These are phyloP conservation scores for Tetheella fluctuosa DNA, from an alignment of 2,888 invertebrate genomes.

Conservation along the genomic window DNA sequence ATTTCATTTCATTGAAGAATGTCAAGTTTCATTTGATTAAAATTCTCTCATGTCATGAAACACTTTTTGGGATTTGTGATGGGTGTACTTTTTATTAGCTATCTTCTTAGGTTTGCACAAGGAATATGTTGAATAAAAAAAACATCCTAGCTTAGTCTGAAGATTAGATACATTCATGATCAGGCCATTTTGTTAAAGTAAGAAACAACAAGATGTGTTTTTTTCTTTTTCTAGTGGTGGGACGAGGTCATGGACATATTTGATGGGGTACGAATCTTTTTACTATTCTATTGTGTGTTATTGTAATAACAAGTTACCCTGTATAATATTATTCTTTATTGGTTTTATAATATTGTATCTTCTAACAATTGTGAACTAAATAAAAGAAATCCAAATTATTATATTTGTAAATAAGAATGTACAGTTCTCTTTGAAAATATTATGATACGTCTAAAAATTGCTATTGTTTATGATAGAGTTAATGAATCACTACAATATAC, in stretches of 20 bases:
- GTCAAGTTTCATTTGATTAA: background rate
- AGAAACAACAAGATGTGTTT: constrained; percentile 67
- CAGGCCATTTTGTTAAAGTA: constrained; percentile 29
- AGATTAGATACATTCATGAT: no score
- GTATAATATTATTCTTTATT: background rate
- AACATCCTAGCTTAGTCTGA: no score
- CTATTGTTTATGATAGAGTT: background rate
- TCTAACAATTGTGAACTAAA: background rate
- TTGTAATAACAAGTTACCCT: constrained; percentile 53
- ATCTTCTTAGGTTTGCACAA: constrained; percentile 3
- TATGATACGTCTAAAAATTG: background rate
- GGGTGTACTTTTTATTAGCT: background rate
- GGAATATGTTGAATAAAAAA: background rate
- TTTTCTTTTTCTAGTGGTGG: constrained; percentile 95
- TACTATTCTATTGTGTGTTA: constrained; percentile 66
- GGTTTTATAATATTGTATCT: background rate
- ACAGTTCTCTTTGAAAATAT: background rate
- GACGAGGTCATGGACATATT: constrained; percentile 98
- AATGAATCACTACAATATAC: no score
- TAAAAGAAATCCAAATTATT: background rate
- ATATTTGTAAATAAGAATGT: background rate
- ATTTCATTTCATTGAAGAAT: constrained; percentile 6
- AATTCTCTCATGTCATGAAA: background rate
- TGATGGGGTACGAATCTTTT: constrained; percentile 93
- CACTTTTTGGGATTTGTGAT: constrained; percentile 3